Base-by-base conservation (phyloP, 2,888 invertebrate species). In the Limenitis camilla region DNA sequence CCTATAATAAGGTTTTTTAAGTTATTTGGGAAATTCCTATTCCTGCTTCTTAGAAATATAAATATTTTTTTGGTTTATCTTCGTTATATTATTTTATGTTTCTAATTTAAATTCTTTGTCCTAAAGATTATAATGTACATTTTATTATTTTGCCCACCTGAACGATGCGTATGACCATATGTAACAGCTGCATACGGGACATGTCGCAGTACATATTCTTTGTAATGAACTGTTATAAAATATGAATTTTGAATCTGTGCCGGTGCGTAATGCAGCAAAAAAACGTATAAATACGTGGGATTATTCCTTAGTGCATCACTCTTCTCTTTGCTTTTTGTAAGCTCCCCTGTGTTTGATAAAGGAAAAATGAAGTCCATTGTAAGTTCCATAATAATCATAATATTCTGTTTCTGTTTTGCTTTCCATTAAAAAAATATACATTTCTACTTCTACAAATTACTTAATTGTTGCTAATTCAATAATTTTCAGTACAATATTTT, bases 251-350 rank as follows among this genome's bases (percentile, higher is more conserved):
- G 52, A 63, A 63, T 65, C 70, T 70, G 72, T 67, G 66, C 66
- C 64, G 70, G 69, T 74, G 71, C 70, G 81, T 78, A 81, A 84
- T 82, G 81, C 78, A 59, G 67, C 72, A 72, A 81, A 76, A 67
- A 65, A 74, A 71, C 68, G 77, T 86, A 87, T 87, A 88, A 81
- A 87, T 87, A 88, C 76, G 60, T 68, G 70, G 86, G 83, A 76
- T 81, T 78, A 65, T 71, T 75, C 72, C 68, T 64, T 69, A 71
- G 71, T 76, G 79, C 81, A 86, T 80, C 89, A 89, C 81, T 86
- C 72, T 76, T 69, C 67, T 74, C 60, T 71, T 70, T 66, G 70
- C 69, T 67, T 58, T 71, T 62, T 69, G 66, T 65, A 69, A 72
- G 72, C 61, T 60, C 61, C 58, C 65, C 71, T 72, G 65, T 60